Evolutionary conservation across 2,888 invertebrate species (phyloP).

Genomic region (Dascillus cervinus): DNA sequence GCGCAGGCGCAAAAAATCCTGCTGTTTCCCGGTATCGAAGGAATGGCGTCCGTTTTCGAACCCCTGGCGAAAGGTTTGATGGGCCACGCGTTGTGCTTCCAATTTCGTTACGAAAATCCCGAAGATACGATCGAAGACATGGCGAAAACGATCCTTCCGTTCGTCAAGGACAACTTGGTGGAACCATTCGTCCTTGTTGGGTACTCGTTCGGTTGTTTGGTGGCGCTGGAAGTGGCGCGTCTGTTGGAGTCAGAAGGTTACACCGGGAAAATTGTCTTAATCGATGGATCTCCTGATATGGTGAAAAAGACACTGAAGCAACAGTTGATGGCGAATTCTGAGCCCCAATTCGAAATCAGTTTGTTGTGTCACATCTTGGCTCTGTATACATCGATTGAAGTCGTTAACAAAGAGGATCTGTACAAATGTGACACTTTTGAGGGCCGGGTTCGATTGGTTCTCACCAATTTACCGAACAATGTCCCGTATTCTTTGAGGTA

Average conservation of each 20-base stretch:
- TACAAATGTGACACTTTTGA: conserved; percentile 48
- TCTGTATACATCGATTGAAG: conserved; percentile 20
- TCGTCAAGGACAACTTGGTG: conserved; percentile 48
- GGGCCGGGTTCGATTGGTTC: conserved; percentile 48
- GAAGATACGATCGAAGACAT: conserved; percentile 45
- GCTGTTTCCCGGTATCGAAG: conserved; percentile 63
- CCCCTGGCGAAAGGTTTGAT: conserved; percentile 47
- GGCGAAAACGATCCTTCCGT: conserved; percentile 48
- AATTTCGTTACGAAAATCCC: conserved; percentile 44
- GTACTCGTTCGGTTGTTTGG: conserved; percentile 80
- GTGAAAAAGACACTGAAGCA: conserved; percentile 45
- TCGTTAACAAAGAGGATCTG: conserved; percentile 36
- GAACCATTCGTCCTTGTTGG: conserved; percentile 67
- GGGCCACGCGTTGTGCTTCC: conserved; percentile 48
- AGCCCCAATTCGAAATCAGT: conserved; percentile 46
- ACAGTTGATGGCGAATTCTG: conserved; percentile 41
- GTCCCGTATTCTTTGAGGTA: conserved; percentile 38
- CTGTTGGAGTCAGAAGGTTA: conserved; percentile 61
- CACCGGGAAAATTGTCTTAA: conserved; percentile 56
- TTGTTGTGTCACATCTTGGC: conserved; percentile 47
- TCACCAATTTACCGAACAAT: too few species aligned
- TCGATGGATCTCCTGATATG: conserved; percentile 70
- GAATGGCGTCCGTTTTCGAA: conserved; percentile 49
- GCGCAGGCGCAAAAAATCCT: conserved; percentile 41
- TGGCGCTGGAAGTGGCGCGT: conserved; percentile 69